These are phyloP conservation scores for Matsumurasca onukii DNA, from an alignment of 1,140 invertebrate genomes.

Conservation along the genomic window DNA sequence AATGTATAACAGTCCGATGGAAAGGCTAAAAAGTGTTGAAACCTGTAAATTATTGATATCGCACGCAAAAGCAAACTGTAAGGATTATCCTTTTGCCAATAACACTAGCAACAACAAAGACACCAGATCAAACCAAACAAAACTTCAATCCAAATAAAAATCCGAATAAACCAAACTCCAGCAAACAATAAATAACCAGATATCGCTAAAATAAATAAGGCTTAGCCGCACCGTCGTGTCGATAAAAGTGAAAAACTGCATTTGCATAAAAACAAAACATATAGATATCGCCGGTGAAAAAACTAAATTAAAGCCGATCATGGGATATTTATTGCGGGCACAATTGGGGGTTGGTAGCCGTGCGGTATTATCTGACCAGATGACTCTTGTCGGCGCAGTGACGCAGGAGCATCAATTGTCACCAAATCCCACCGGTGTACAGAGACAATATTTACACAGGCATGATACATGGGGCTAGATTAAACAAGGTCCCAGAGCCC, in stretches of 20 bases:
- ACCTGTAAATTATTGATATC: too few species aligned
- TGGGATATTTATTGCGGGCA: neutral
- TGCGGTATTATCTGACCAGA: neutral
- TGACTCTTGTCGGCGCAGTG: neutral
- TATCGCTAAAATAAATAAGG: neutral
- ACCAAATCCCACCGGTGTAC: slow-evolving; percentile 7
- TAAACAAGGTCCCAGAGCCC: neutral
- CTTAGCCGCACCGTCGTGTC: neutral
- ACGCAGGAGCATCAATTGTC: slow-evolving; percentile 3
- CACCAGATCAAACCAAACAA: too few species aligned
- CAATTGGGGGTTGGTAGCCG: neutral
- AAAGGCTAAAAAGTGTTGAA: too few species aligned
- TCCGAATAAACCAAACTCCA: too few species aligned
- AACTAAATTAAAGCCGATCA: slow-evolving; percentile 14
- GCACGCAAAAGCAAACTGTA: too few species aligned
- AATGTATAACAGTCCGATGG: too few species aligned
- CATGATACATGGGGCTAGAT: slow-evolving; percentile 13
- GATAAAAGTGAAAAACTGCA: slow-evolving; percentile 14
- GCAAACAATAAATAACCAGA: neutral
- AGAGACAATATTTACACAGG: slow-evolving; percentile 1
- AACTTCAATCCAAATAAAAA: too few species aligned
- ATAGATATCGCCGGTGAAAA: slow-evolving; percentile 8
- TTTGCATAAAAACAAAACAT: slow-evolving; percentile 19
- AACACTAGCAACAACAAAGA: too few species aligned
- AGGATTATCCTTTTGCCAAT: too few species aligned